Evolutionary conservation across 2,797 vertebrate species (phyloP).

Genomic region (Oophaga sylvatica): DNA sequence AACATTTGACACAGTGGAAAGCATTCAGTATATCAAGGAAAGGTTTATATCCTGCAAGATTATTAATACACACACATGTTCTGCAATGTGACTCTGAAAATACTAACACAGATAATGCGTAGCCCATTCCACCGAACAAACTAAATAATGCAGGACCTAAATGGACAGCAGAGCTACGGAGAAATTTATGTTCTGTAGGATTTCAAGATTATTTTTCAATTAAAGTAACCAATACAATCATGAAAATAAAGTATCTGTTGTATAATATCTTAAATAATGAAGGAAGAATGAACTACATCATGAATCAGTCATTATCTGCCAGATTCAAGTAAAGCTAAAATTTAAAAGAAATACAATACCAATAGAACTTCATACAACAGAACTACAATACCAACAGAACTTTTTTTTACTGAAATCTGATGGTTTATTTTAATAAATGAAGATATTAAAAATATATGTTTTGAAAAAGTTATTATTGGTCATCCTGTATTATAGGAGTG

Average conservation of each 20-base stretch:
- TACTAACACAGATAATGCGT: not conserved
- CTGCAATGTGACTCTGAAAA: not conserved
- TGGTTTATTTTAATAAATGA: no score
- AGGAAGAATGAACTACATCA: not conserved
- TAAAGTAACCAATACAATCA: not conserved
- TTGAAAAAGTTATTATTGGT: no score
- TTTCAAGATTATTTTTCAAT: not conserved
- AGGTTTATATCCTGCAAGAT: slow-evolving; percentile 5
- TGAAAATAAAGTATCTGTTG: not conserved
- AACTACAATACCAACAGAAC: no score
- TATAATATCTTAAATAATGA: not conserved
- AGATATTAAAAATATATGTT: no score
- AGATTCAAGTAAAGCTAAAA: not conserved
- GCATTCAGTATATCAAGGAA: not conserved
- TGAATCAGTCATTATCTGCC: not conserved
- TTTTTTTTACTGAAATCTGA: no score
- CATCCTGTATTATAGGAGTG: no score
- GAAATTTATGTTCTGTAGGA: not conserved
- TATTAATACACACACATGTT: not conserved
- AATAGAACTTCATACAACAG: not conserved
- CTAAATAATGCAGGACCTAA: slow-evolving; percentile 1
- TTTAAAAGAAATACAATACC: not conserved
- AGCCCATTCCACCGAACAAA: not conserved
- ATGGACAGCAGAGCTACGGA: not conserved
- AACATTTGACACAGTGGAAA: not conserved